Base-by-base conservation (phyloP, 2,888 invertebrate species). In the Criorhina ranunculi region DNA sequence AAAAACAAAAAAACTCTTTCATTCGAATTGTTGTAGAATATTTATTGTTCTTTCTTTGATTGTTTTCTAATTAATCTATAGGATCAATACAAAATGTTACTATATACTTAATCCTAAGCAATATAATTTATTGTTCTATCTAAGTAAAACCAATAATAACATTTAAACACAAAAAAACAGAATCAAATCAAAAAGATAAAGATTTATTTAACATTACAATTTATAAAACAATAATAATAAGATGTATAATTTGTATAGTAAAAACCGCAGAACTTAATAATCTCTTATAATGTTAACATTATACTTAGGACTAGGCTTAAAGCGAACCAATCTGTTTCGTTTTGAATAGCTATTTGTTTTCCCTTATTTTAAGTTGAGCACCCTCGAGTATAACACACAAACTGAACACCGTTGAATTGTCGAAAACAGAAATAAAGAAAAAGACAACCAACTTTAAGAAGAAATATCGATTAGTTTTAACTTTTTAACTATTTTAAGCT, bases 401-500 rank as follows among this genome's bases (percentile, higher is more conserved):
- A 44, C 9, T 33, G 7, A n/a, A 44, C 33, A 35, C 17, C n/a
- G 12, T n/a, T 5, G 31, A 46, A 62, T 15, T 5, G 19, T 46
- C 8, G 12, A 33, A 62, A 2, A n/a, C 1, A 33, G 15, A 15
- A 7, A 59, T 46, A 17, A 35, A 9, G 66, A 73, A 62, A 37
- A 40, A 60, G 15, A 29, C 40, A 66, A 64, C 49, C n/a, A 24
- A 72, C 0, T 44, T 17, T n/a, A n/a, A n/a, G 12, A 76, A 15
- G 15, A 31, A 0, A 15, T 40, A 24, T 17, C 15, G 19, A 42
- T 2, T 31, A n/a, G 17, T 8, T 57, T 33, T 35, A 42, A n/a
- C n/a, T n/a, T n/a, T n/a, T n/a, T n/a, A 29, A 8, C 37, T 31
- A 62, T 31, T 60, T 76, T 81, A 60, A 76, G 81, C 35, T 72